Evolutionary conservation across 2,888 invertebrate genomes (phyloP), one percentile per base, ranked within the genome.

Genomic region (Exocentrus adspersus): DNA sequence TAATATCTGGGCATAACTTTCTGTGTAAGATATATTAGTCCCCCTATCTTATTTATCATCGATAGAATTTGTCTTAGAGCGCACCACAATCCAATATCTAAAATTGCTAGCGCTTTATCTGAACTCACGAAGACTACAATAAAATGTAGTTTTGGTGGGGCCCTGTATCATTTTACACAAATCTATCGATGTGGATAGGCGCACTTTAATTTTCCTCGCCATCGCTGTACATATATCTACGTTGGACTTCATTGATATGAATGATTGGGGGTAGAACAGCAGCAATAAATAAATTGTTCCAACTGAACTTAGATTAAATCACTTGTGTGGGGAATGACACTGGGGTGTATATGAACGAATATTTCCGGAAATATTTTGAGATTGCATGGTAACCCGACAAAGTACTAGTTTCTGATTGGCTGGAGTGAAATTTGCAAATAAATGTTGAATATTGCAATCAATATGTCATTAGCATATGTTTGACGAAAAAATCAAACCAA

Each of bases 11-110:
- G 32, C 46, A 7, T 17, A 54, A 28, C 54, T 42, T 24, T 28
- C 32, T 45, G 14, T 45, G 14, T 9, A 14, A 46, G 57, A 57
- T 57, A 46, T 57, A 57, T 57, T 46, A 20, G 32, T n/a, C 7
- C 32, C 28, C 28, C 46, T 46, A 57, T 57, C 57, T 57, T 57
- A 57, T 20, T 57, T 57, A 57, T 57, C 57, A 57, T 57, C 57
- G 46, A 57, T 17, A 20, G 30, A 57, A 57, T 28, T 57, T 57
- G 57, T 57, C 57, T 32, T 28, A 57, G 32, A 45, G 46, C 57
- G 46, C 19, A 46, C 57, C 57, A 19, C 60, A 67, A 67, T 64
- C 61, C 62, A 64, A 69, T 66, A 52, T 57, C 53, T 58, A 41
- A 57, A 58, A 58, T 58, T 52, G 58, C 58, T 52, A 9, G 46